Conservation (phyloP, 1,140 invertebrate genomes). For the Euborellia annulipes region DNA sequence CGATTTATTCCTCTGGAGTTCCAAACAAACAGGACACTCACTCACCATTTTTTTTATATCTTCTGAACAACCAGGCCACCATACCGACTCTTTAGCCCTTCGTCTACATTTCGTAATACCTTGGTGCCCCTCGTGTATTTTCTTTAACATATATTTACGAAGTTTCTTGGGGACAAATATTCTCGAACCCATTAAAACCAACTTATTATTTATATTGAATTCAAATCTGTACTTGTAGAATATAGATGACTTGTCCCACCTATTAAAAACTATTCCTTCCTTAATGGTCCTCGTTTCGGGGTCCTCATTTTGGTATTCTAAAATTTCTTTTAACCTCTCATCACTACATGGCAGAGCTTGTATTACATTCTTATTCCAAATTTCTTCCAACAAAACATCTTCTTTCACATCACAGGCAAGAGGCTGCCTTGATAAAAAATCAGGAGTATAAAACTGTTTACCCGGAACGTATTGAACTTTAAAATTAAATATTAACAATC, state of each 20-base stretch:
- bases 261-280: not conserved
- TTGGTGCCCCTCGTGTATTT: conserved; percentile 1
- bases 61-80: not conserved
- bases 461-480: not conserved
- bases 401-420: not conserved
- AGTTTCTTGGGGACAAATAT: not conserved
- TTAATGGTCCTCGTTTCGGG: not conserved
- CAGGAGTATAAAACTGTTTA: not conserved
- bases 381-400: not conserved
- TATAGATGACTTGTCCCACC: not conserved
- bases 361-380: not conserved
- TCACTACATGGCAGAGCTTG: not conserved
- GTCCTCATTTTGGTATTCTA: not conserved
- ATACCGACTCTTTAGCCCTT: not conserved
- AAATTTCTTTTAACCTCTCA: not conserved
- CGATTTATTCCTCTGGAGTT: not conserved
- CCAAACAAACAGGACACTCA: not conserved
- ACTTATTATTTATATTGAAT: not conserved
- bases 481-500: not conserved
- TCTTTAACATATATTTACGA: not conserved
- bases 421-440: not conserved
- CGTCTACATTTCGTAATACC: not conserved
- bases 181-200: not conserved
- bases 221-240: not conserved
- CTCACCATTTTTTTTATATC: not conserved